Evolutionary conservation across 1,140 invertebrate genomes (phyloP), one percentile per base, ranked within the genome.

Genomic region (Trachymyrmex septentrionalis): DNA sequence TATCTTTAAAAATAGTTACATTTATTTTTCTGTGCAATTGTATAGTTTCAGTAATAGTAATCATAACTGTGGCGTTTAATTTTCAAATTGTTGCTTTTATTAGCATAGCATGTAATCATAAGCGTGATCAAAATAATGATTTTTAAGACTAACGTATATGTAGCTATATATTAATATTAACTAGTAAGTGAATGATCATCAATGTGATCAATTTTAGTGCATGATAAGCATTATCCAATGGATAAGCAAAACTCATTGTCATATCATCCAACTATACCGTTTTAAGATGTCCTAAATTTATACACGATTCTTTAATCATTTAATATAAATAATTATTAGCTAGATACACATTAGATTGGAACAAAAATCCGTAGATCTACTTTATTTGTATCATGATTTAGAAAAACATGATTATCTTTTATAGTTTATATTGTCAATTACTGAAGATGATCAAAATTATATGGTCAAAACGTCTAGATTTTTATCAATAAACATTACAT

Each of bases 221-320:
- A 63, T 63, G 21, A 77, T 59, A 59, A 77, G 38, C 9, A 64
- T 64, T 48, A 77, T 44, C 7, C 19, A 64, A 21, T 64, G 24
- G 7, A 24, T 78, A 27, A 27, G 19, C 5, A 27, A 9, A n/a
- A 30, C 10, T 6, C 30, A 44, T 4, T n/a, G 16, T 75, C 14
- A 64, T 63, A 61, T n/a, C 14, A 30, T 9, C 19, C 38, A 10
- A 27, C 7, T 48, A 66, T 30, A 63, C 14, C 24, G 24, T 64
- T 44, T 21, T 64, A 21, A n/a, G 19, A 30, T 19, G 21, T 48
- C 27, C 19, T 55, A 0, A 66, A 66, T 50, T 78, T 50, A 50
- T 16, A 19, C 2, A 10, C 19, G 14, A 44, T 69, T 69, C 48
- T 50, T 48, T 64, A 50, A 66, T 78, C 24, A 27, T 53, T 38